phyloP scores from a whole-genome alignment of 1,140 invertebrate species.

The Magallana ariakensis region DNA sequence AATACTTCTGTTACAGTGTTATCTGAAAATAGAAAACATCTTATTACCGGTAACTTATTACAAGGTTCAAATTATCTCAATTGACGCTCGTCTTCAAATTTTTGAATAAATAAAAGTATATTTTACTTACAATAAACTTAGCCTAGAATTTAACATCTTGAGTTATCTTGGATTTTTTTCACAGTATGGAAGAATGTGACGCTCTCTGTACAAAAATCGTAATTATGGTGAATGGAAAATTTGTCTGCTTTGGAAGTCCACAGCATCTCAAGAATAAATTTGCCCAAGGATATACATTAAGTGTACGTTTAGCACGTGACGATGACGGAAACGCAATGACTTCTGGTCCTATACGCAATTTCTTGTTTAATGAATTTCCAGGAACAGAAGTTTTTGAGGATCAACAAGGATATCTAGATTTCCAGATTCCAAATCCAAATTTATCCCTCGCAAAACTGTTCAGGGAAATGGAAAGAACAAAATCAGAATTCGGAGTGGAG shows the following conservation, averaged over 20 bases:
- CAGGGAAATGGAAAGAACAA: constrained; percentile 81
- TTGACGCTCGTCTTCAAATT: too few relatives aligned
- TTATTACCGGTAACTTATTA: too few relatives aligned
- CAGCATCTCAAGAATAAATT: constrained; percentile 80
- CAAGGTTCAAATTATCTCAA: too few relatives aligned
- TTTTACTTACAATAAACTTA: too few relatives aligned
- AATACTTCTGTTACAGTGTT: background rate
- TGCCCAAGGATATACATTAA: constrained; percentile 77
- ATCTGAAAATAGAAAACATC: background rate
- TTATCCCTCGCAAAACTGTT: constrained; percentile 85
- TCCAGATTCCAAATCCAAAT: constrained; percentile 73
- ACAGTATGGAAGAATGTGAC: constrained; percentile 81
- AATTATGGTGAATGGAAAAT: constrained; percentile 81
- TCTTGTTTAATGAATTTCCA: constrained; percentile 59
- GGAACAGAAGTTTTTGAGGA: constrained; percentile 83
- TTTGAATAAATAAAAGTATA: too few relatives aligned
- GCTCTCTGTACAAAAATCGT: constrained; percentile 80
- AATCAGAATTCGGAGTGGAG: constrained; percentile 82
- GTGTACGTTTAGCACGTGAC: constrained; percentile 63
- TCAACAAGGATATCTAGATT: constrained; percentile 84
- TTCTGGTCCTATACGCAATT: constrained; percentile 47
- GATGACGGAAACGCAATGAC: constrained; percentile 31
- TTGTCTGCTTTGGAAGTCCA: constrained; percentile 77
- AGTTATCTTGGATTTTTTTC: constrained; percentile 24
- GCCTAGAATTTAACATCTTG: too few relatives aligned